Conservation (phyloP, 2,113 vertebrate species). For the Corynorhinus townsendii region DNA sequence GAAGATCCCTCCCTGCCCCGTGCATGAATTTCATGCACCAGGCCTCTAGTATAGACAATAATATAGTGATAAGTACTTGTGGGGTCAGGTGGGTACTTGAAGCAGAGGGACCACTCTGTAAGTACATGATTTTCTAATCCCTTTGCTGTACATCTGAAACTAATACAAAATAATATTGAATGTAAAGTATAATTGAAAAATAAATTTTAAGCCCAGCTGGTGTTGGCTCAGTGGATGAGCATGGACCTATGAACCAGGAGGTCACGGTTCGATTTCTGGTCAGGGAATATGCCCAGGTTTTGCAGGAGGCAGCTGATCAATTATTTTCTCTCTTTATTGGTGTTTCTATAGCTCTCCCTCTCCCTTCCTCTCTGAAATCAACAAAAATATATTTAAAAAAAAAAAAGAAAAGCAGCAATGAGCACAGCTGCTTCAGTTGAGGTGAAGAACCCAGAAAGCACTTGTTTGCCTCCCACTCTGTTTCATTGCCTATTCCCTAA, state of each 20-base stretch:
- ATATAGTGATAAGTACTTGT: background rate
- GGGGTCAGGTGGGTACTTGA: background rate
- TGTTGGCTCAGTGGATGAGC: too few species aligned
- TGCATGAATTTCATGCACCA: too few species aligned
- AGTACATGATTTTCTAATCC: background rate
- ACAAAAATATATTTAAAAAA: background rate
- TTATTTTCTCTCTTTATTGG: too few species aligned
- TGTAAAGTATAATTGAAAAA: background rate
- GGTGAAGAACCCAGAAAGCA: too few species aligned
- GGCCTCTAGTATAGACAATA: background rate
- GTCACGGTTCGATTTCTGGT: too few species aligned
- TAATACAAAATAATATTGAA: background rate
- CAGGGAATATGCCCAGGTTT: too few species aligned
- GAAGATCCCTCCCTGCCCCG: too few species aligned
- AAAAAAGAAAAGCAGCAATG: background rate
- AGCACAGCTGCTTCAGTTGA: background rate
- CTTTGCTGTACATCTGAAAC: background rate
- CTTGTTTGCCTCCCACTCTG: background rate
- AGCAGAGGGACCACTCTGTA: background rate
- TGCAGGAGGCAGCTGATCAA: too few species aligned
- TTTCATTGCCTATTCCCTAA: background rate
- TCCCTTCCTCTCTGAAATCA: too few species aligned
- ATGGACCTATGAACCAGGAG: too few species aligned
- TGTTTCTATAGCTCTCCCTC: too few species aligned
- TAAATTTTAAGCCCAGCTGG: background rate